phyloP scores from a whole-genome alignment of 2,888 invertebrate species.

The Emmelina monodactyla region DNA sequence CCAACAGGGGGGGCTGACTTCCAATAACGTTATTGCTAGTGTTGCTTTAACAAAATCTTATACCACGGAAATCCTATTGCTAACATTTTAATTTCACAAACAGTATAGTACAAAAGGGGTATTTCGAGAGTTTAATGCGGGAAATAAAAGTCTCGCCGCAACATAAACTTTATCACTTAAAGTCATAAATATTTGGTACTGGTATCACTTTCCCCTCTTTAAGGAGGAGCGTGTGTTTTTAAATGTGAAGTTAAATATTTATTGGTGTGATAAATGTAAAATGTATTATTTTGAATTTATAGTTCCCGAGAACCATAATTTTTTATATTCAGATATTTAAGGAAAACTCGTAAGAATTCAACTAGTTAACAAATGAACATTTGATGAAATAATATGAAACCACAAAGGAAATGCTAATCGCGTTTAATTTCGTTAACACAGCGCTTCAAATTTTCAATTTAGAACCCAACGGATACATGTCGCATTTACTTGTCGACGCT shows the following conservation, averaged over 20 bases:
- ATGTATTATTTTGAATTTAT: slow-evolving; percentile 6
- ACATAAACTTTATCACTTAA: slow-evolving; percentile 54
- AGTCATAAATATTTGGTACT: slow-evolving; percentile 53
- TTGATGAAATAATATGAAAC: no score
- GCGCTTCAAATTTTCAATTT: no score
- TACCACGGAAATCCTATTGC: no score
- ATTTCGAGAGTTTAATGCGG: slow-evolving; percentile 31
- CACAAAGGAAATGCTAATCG: no score
- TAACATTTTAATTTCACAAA: no score
- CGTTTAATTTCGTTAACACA: no score
- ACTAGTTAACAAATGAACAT: slow-evolving; percentile 9
- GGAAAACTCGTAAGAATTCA: background rate
- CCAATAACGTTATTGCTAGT: no score
- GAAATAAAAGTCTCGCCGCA: slow-evolving; percentile 55
- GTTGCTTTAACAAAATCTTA: no score
- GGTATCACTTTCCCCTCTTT: slow-evolving; percentile 34
- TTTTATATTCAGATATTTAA: slow-evolving; percentile 14
- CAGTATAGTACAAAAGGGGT: no score
- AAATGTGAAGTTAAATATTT: slow-evolving; percentile 24
- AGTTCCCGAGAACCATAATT: slow-evolving; percentile 11
- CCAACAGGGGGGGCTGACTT: no score
- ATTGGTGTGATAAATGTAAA: slow-evolving; percentile 8
- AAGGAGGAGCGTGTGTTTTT: slow-evolving; percentile 22
- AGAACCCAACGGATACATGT: no score
- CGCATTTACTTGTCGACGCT: no score